Conservation (phyloP, 2,888 invertebrate species). For the Morpho deidamia region DNA sequence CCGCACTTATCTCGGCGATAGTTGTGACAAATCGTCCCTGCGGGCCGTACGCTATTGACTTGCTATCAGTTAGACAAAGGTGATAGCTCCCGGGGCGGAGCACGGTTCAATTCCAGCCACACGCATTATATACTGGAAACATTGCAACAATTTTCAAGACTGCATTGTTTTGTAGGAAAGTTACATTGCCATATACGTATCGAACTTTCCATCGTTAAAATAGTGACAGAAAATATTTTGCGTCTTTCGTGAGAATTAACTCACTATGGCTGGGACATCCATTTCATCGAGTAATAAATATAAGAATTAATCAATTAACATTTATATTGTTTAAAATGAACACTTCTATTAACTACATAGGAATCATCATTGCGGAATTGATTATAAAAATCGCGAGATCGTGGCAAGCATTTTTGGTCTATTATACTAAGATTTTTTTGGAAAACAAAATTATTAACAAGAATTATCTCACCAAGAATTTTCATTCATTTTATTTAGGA, state of each 20-base stretch:
- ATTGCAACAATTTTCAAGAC: not conserved
- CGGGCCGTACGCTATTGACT: slow-evolving; percentile 14
- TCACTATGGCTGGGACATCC: too few relatives aligned
- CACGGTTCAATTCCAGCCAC: slow-evolving; percentile 40
- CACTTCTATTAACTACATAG: too few relatives aligned
- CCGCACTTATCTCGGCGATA: slow-evolving; percentile 32
- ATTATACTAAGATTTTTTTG: too few relatives aligned
- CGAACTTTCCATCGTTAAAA: not conserved
- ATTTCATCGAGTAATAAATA: too few relatives aligned
- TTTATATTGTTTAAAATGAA: too few relatives aligned
- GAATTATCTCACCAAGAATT: too few relatives aligned
- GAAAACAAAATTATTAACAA: too few relatives aligned
- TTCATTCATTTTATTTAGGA: too few relatives aligned
- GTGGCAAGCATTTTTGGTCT: too few relatives aligned
- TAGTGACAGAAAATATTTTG: not conserved
- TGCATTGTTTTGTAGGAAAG: slow-evolving; percentile 9
- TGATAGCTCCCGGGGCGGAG: slow-evolving; percentile 52
- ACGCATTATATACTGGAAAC: slow-evolving; percentile 11
- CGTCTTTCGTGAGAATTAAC: not conserved
- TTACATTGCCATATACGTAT: slow-evolving; percentile 1
- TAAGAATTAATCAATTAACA: too few relatives aligned
- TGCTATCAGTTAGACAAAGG: slow-evolving; percentile 21
- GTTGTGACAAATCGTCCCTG: slow-evolving; percentile 54
- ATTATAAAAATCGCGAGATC: too few relatives aligned
- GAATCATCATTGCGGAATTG: too few relatives aligned